Base-by-base conservation (phyloP, 2,797 vertebrate genomes). In the Takifugu ocellatus region DNA sequence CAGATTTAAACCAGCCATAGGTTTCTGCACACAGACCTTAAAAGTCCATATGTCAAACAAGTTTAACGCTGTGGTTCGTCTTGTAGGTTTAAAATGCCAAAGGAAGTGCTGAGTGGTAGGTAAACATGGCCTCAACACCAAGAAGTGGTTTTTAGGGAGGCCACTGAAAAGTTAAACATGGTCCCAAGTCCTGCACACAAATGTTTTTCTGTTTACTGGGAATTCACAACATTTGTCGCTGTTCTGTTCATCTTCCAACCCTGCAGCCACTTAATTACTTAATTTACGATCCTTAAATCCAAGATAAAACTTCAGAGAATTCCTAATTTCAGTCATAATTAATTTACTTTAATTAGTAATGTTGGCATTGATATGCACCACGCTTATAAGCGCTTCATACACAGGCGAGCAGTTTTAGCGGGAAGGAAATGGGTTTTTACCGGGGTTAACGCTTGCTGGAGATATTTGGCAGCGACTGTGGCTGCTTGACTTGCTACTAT, bases 81-180 rank as follows among this genome's bases (percentile, higher is more conserved):
- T 68, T 25, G 51, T 66, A 59, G 58, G 59, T 73, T 74, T 43
- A 51, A 63, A 74, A 79, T 63, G 60, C 66, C 66, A 65, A 47
- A 84, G 78, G 82, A 84, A 73, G 72, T 67, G 63, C 64, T 62
- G 68, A 74, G 68, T 60, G 60, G 61, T 39, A 67, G 71, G 73
- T 79, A 78, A 88, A 85, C 79, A 78, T 31, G 63, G 69, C 77
- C 70, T 21, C 74, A 75, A 71, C 54, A 56, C 63, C 67, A 78
- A 75, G 74, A 70, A 66, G 72, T 64, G 59, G 74, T 56, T 71
- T 80, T 59, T 27, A 70, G 60, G 49, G 25, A 27, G 49, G 14
- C 49, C 49, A 9, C 25, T 62, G 56, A 60, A 48, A 67, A 39
- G 29, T 45, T 53, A 25, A 43, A 16, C n/a, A 45, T 25, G 44